Conservation (phyloP, 2,888 invertebrate genomes). For the Rhodophaea formosa region DNA sequence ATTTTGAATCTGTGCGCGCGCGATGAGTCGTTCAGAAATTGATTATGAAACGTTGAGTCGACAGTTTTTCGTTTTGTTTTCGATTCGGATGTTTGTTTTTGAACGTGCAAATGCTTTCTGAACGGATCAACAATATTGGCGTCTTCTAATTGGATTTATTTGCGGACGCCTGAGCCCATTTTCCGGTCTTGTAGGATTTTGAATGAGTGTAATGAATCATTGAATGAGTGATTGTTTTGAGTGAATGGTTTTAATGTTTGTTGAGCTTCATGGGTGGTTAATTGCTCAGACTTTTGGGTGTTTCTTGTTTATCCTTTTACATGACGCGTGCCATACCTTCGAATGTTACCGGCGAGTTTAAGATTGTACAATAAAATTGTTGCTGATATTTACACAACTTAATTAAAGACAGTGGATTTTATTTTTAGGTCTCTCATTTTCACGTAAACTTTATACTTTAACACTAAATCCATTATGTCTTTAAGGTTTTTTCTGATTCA, state of each 20-base stretch:
- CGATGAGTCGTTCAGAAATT: conserved; percentile 46
- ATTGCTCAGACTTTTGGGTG: background rate
- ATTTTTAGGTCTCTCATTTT: too few relatives aligned
- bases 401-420: too few relatives aligned
- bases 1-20: conserved; percentile 8
- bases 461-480: too few relatives aligned
- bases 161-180: conserved; percentile 23
- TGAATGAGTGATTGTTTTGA: conserved; percentile 9
- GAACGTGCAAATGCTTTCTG: conserved; percentile 42
- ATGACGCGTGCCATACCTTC: background rate
- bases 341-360: too few relatives aligned
- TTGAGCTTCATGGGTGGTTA: background rate
- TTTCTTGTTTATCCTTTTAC: background rate
- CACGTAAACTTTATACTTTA: too few relatives aligned
- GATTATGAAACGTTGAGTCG: conserved; percentile 66
- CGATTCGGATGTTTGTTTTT: conserved; percentile 41
- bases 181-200: conserved; percentile 18
- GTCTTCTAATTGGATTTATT: conserved; percentile 51
- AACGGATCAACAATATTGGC: conserved; percentile 43
- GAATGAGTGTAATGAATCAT: conserved; percentile 11
- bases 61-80: conserved; percentile 60
- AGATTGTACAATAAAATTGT: too few relatives aligned
- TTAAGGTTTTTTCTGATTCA: too few relatives aligned
- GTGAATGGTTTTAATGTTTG: background rate
- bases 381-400: too few relatives aligned